Base-by-base conservation (phyloP, 2,888 invertebrate genomes). In the Siphonodentalium dalli region DNA sequence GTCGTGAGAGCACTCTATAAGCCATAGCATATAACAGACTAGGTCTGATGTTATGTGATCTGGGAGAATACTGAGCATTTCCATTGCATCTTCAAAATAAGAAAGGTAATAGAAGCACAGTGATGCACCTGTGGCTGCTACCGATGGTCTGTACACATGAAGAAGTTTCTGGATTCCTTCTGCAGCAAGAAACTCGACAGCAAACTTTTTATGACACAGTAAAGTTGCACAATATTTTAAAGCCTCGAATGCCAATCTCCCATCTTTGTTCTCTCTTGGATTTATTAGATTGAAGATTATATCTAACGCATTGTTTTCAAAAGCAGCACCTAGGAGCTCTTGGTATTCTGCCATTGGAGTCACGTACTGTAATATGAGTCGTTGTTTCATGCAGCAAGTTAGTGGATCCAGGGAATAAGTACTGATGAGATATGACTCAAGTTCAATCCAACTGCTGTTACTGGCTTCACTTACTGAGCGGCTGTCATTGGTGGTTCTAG, bases 271-370 rank as follows among this genome's bases (percentile, higher is more conserved):
- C 79, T 92, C 90, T 3, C 90, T 86, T 37, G 95, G 88, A 78
- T 95, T 92, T 15, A 96, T 89, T 80, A 95, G 96, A 26, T 90
- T 90, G 43, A 96, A 86, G 66, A 99, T 93, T 21, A 98, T 84
- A 31, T 92, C 90, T 59, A 98, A 85, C 0, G 94, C 95, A 80
- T 91, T 90, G 75, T 93, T 89, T 75, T 96, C 97, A 83, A 96
- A 94, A 38, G 95, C 92, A 80, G 93, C 90, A 43, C 90, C 90
- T 23, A 99, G 85, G 79, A 96, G 91, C 88, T 96, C 97, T 81
- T 98, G 98, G 79, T 97, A 98, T 78, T 97, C 98, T 13, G 96
- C 98, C 88, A 97, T 90, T 0, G 97, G 93, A 3, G 93, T 91
- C n/a, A 99, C 85, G 79, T 96, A 99, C 68, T 93, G 87, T 26